Evolutionary conservation across 2,888 invertebrate species (phyloP).

Genomic region (Thecophora atra): DNA sequence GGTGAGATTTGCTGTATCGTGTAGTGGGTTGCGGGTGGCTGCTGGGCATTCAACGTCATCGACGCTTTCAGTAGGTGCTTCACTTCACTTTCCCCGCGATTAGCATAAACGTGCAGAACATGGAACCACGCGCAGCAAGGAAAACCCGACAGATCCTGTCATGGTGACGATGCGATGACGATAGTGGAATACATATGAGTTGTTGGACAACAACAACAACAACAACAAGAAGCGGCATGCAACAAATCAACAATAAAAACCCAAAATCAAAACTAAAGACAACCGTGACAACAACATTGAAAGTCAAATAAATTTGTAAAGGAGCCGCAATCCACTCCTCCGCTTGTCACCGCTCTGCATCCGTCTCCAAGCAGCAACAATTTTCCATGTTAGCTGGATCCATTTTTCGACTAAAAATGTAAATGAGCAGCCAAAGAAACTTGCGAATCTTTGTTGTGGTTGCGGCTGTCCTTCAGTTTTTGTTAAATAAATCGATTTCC

Average conservation of each 20-base stretch:
- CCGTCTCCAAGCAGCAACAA: neutral
- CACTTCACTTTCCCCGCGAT: slow-evolving; percentile 31
- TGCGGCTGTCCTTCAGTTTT: slow-evolving; percentile 4
- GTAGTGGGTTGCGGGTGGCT: neutral
- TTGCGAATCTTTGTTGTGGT: neutral
- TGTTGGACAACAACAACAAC: too few species aligned
- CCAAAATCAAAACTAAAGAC: neutral
- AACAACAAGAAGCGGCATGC: too few species aligned
- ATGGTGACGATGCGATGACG: slow-evolving; percentile 20
- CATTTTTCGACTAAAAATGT: slow-evolving; percentile 29
- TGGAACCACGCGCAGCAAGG: slow-evolving; percentile 24
- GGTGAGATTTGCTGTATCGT: too few species aligned
- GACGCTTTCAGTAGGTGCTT: slow-evolving; percentile 1
- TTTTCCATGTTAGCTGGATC: neutral
- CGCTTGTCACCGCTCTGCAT: slow-evolving; percentile 7
- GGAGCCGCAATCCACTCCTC: neutral
- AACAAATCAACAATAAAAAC: too few species aligned
- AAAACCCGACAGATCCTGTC: slow-evolving; percentile 11
- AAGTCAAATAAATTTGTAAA: neutral
- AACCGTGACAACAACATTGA: slow-evolving; percentile 10
- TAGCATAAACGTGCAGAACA: slow-evolving; percentile 37
- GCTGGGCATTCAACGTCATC: neutral
- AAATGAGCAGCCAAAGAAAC: slow-evolving; percentile 17
- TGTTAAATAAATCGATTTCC: slow-evolving; percentile 24
- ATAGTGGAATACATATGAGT: slow-evolving; percentile 11